Conservation (phyloP, 2,888 invertebrate genomes). For the Tetramorium bicarinatum region DNA sequence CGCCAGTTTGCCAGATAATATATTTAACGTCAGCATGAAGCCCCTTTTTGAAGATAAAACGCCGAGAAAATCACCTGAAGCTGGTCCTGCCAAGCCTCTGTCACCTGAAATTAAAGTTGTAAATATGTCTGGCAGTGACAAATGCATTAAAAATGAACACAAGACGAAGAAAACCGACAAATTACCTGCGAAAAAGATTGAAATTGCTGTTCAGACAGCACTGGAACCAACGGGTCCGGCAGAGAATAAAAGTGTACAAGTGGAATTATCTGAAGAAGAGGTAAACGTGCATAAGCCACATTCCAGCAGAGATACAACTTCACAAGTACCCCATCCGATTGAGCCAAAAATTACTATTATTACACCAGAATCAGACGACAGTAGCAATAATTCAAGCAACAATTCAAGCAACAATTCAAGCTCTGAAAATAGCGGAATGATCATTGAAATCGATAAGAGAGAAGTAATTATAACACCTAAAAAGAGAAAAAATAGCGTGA, state of each 20-base stretch:
- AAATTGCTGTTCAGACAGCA: constrained; percentile 78
- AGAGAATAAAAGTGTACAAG: constrained; percentile 69
- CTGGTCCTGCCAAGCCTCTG: constrained; percentile 21
- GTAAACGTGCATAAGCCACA: background rate
- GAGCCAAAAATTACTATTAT: constrained; percentile 81
- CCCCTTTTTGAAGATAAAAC: constrained; percentile 74
- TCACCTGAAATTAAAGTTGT: constrained; percentile 82
- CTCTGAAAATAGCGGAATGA: constrained; percentile 74
- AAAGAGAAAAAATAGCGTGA: constrained; percentile 60
- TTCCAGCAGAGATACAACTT: constrained; percentile 14
- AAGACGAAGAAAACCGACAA: constrained; percentile 45
- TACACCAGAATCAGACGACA: constrained; percentile 73
- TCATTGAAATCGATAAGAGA: constrained; percentile 78
- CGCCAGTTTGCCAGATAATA: constrained; percentile 79
- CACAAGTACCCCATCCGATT: constrained; percentile 62
- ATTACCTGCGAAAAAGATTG: constrained; percentile 64
- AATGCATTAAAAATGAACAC: constrained; percentile 56
- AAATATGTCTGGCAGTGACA: constrained; percentile 77
- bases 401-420: constrained; percentile 68
- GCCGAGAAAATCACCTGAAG: constrained; percentile 26
- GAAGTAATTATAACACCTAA: constrained; percentile 79
- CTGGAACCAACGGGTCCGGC: constrained; percentile 23
- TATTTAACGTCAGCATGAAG: constrained; percentile 81
- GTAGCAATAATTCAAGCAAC: constrained; percentile 67
- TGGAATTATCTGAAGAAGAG: constrained; percentile 63